Percentiles rank a stretch among this genome's conserved stretches.
Conservation (phyloP, 2,888 invertebrate species). For the Tenthredo distinguenda region DNA sequence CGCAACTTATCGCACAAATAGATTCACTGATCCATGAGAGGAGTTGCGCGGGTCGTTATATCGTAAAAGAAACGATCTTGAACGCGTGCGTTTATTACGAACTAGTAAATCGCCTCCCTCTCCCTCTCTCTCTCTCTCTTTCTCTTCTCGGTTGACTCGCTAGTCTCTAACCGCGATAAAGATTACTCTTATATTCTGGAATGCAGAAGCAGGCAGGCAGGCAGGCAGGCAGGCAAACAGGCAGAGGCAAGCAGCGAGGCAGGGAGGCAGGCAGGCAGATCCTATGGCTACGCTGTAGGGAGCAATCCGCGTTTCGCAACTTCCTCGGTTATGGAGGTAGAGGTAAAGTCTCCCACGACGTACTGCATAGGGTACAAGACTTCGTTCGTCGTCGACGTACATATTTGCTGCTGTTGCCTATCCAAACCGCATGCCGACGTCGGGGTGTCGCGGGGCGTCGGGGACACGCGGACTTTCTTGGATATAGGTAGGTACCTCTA, state of each 20-base stretch:
- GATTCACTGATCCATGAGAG: not conserved
- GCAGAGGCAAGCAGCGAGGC: slow-evolving; percentile 3
- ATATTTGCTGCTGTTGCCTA: not conserved
- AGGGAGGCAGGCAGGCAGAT: not conserved
- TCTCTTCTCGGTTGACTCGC: not conserved
- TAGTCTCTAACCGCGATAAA: slow-evolving; percentile 36
- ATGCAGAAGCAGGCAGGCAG: slow-evolving; percentile 35
- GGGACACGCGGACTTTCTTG: slow-evolving; percentile 1
- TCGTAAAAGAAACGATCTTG: slow-evolving; percentile 24
- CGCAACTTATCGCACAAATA: not conserved
- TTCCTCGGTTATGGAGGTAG: not conserved
- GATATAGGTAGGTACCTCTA: not conserved
- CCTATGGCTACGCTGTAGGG: slow-evolving; percentile 12
- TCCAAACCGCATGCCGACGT: slow-evolving; percentile 17
- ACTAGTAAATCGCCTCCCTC: slow-evolving; percentile 16
- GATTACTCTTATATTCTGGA: slow-evolving; percentile 46
- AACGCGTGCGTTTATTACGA: slow-evolving; percentile 38
- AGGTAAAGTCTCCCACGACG: slow-evolving; percentile 38
- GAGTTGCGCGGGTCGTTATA: slow-evolving; percentile 6
- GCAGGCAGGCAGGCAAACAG: not conserved
- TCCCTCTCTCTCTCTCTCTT: not conserved
- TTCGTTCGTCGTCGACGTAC: slow-evolving; percentile 1
- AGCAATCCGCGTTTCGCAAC: not conserved
- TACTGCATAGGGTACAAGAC: not conserved
- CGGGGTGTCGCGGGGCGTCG: not conserved